phyloP scores from a whole-genome alignment of 92 coral and sea anemone genomes.

The Parazoanthus swiftii region DNA sequence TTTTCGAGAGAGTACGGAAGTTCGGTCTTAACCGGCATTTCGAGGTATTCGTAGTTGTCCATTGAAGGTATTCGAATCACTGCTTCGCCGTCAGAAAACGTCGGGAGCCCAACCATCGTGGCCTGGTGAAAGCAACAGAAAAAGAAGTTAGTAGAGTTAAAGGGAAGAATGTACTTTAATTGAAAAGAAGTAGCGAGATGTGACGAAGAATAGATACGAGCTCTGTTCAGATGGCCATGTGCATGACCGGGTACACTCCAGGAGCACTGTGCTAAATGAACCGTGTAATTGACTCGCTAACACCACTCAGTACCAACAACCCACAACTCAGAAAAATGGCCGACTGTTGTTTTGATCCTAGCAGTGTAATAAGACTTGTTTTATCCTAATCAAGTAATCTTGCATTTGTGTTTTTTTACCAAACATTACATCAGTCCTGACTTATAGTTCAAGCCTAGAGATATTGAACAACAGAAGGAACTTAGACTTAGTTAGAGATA shows the following conservation, averaged over 20 bases:
- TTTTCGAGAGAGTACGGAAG: conserved; percentile 31
- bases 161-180: neutral
- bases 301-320: neutral
- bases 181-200: neutral
- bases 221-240: neutral
- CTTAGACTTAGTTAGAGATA: too few relatives aligned
- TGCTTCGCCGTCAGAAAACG: conserved; percentile 36
- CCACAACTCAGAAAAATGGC: neutral
- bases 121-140: neutral
- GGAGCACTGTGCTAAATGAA: conserved; percentile 57
- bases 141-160: neutral
- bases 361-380: conserved; percentile 14
- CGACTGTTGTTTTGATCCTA: neutral
- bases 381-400: conserved; percentile 34
- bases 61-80: conserved; percentile 24
- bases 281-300: conserved; percentile 65
- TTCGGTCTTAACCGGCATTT: conserved; percentile 31
- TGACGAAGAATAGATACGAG: neutral
- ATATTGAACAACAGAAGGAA: neutral
- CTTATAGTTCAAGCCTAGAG: neutral
- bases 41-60: conserved; percentile 41
- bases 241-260: neutral
- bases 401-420: conserved; percentile 41
- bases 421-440: conserved; percentile 41
- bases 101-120: conserved; percentile 29